Evolutionary conservation across 2,113 vertebrate species (phyloP).

Genomic region (Rhadina sibilatrix): DNA sequence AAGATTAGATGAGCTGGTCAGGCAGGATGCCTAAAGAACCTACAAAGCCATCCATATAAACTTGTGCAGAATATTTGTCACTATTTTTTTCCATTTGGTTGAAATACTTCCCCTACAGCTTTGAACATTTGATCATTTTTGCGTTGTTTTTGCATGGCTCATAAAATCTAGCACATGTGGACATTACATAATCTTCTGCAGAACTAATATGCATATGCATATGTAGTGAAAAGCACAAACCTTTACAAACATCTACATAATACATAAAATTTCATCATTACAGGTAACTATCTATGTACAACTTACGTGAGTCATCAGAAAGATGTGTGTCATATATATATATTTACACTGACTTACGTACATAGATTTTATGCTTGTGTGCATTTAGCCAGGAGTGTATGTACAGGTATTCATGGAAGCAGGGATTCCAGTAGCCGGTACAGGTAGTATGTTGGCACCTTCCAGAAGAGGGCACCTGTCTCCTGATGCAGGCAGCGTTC

Average conservation of each 20-base stretch:
- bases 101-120: neutral
- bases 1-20: neutral
- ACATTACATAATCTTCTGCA: neutral
- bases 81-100: neutral
- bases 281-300: neutral
- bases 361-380: neutral
- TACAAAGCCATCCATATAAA: neutral
- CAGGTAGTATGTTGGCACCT: neutral
- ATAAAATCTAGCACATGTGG: neutral
- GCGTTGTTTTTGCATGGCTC: neutral
- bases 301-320: neutral
- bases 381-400: neutral
- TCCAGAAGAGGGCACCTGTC: conserved; percentile 53
- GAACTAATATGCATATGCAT: neutral
- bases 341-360: neutral
- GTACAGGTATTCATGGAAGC: neutral
- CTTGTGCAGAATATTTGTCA: neutral
- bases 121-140: neutral
- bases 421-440: neutral
- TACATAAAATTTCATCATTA: neutral
- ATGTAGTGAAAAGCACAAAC: neutral
- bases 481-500: conserved; percentile 10
- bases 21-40: neutral
- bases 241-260: neutral
- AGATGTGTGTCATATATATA: neutral